Evolutionary conservation across 2,888 invertebrate species (phyloP), one percentile per base, ranked within the genome.

Genomic region (Epiblema foenella): DNA sequence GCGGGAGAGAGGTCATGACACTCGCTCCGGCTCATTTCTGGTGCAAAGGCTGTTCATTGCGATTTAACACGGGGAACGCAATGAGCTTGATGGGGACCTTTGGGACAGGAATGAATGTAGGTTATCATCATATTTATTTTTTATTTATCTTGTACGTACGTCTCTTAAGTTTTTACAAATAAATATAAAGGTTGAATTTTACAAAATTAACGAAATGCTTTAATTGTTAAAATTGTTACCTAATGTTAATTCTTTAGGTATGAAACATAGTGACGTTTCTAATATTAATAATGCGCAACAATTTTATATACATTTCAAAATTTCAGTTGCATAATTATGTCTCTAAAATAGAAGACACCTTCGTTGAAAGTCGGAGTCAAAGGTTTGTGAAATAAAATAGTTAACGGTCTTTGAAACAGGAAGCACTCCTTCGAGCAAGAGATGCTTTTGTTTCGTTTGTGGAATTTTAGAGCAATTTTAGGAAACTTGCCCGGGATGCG

Each of bases 401-500:
- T 66, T 57, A 42, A 68, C 59, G 39, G 29, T 60, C 57, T 64
- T 58, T 57, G 69, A 64, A 58, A 69, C 24, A 51, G 11, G 56
- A 64, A 69, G 58, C 39, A 51, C 57, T 56, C 64, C 42, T 64
- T 58, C n/a, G 51, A 65, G 65, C 59, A 51, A 33, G 59, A 65
- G 37, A 37, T 46, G 52, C 17, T 59, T 42, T 12, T 29, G 37
- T 52, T 62, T 64, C 64, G 49, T 63, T 39, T 51, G 57, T 51
- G 56, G 33, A 69, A 46, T 46, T 37, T 63, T 57, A 57, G 59
- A 51, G 24, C 39, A 66, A 46, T n/a, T n/a, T n/a, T 58, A 49
- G n/a, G 51, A 70, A 70, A 70, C 66, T 70, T 54, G n/a, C 20
- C 20, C 20, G 52, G n/a, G 65, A 17, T 24, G 33, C 33, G 18